Percentiles rank a stretch among this genome's conserved stretches.
Evolutionary conservation across 1,140 invertebrate genomes (phyloP).

Genomic region (Trichogramma pretiosum): DNA sequence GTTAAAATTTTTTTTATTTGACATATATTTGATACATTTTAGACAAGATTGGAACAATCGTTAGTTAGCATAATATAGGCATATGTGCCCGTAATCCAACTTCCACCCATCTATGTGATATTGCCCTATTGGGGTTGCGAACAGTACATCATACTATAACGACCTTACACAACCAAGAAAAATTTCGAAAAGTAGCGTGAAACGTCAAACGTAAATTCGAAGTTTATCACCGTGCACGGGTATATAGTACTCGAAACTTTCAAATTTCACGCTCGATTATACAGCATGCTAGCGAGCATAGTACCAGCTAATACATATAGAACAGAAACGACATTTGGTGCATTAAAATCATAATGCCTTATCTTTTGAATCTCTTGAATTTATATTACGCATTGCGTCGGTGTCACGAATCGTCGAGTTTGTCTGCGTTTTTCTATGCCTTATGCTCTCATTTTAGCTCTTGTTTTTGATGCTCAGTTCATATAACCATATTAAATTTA

Average conservation of each 20-base stretch:
- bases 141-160: neutral
- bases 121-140: no score
- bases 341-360: constrained; percentile 26
- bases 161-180: neutral
- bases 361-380: constrained; percentile 17
- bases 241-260: constrained; percentile 32
- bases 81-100: constrained; percentile 9
- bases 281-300: constrained; percentile 13
- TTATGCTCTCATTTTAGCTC: no score
- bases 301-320: no score
- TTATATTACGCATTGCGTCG: constrained; percentile 9
- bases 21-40: neutral
- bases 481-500: no score
- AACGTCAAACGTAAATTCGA: constrained; percentile 11
- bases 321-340: constrained; percentile 30
- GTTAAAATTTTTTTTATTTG: no score
- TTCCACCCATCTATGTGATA: no score
- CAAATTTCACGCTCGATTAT: constrained; percentile 42
- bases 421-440: neutral
- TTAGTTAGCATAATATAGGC: neutral
- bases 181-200: constrained; percentile 17
- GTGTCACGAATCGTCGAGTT: constrained; percentile 9
- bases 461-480: no score
- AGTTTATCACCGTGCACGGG: neutral
- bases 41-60: neutral